Conservation (phyloP, 2,797 vertebrate genomes). For the Danio tinwini region DNA sequence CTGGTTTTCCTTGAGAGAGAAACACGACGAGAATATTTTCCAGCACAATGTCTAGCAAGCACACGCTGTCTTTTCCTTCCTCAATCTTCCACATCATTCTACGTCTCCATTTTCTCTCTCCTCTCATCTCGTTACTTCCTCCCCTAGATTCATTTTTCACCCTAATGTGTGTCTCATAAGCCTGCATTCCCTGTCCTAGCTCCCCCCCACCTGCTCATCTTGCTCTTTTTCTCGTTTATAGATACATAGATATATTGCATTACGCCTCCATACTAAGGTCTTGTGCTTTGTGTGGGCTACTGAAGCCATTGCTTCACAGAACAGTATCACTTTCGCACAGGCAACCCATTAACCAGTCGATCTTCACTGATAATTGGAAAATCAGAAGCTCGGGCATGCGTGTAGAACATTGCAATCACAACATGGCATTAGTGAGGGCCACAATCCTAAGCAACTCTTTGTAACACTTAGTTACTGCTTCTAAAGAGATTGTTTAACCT, state of each 20-base stretch:
- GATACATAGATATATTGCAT: conserved; percentile 57
- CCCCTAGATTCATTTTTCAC: conserved; percentile 37
- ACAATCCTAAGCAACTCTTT: conserved; percentile 11
- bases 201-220: conserved; percentile 13
- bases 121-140: conserved; percentile 39
- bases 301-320: conserved; percentile 69
- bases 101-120: conserved; percentile 22
- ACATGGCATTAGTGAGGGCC: conserved; percentile 25
- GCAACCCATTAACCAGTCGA: conserved; percentile 72
- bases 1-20: conserved; percentile 73
- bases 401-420: background rate
- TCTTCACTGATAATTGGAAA: conserved; percentile 60
- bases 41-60: conserved; percentile 11
- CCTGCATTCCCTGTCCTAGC: background rate
- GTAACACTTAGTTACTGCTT: conserved; percentile 16
- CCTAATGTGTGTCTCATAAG: conserved; percentile 28
- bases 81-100: conserved; percentile 24
- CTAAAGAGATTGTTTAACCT: conserved; percentile 21
- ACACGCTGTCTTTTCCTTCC: conserved; percentile 24
- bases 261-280: conserved; percentile 63
- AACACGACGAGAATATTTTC: conserved; percentile 73
- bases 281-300: conserved; percentile 68
- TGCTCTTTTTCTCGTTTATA: conserved; percentile 27
- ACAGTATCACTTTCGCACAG: conserved; percentile 71
- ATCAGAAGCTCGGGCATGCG: conserved; percentile 6